Conservation (phyloP, 2,797 vertebrate species). For the Ctenopoma kingsleyae region DNA sequence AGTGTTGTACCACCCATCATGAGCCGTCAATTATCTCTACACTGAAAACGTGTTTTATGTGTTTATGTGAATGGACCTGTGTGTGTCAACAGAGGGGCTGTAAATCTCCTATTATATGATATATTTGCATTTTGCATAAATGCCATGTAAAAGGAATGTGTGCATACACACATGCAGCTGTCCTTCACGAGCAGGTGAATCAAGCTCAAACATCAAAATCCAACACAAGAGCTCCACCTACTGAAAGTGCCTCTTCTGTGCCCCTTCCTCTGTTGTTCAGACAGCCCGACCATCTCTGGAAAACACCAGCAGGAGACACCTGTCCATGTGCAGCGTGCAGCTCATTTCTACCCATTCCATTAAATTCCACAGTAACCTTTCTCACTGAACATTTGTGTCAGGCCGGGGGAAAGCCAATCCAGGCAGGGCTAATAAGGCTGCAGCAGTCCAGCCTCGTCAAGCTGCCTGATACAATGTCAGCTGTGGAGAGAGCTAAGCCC, state of each 20-base stretch:
- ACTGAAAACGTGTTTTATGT: conserved; percentile 57
- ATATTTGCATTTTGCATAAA: conserved; percentile 63
- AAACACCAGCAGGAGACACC: conserved; percentile 43
- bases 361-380: conserved; percentile 51
- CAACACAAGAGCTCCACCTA: conserved; percentile 89
- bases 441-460: conserved; percentile 56
- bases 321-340: conserved; percentile 3
- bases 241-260: conserved; percentile 76
- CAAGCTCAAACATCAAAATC: conserved; percentile 73
- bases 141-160: conserved; percentile 38
- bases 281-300: conserved; percentile 41
- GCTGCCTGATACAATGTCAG: conserved; percentile 63
- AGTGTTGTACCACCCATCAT: conserved; percentile 52
- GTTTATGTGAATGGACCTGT: conserved; percentile 44
- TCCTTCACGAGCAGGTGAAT: conserved; percentile 80
- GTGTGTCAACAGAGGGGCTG: conserved; percentile 30
- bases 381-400: conserved; percentile 52
- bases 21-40: conserved; percentile 64
- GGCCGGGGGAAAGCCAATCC: conserved; percentile 43
- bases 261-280: conserved; percentile 58
- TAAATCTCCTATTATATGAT: conserved; percentile 58
- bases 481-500: conserved; percentile 61
- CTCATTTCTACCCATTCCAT: conserved; percentile 49
- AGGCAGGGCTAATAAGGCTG: conserved; percentile 67
- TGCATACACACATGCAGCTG: conserved; percentile 16